phyloP scores from a whole-genome alignment of 1,140 invertebrate genomes.

The Drosophila funebris region DNA sequence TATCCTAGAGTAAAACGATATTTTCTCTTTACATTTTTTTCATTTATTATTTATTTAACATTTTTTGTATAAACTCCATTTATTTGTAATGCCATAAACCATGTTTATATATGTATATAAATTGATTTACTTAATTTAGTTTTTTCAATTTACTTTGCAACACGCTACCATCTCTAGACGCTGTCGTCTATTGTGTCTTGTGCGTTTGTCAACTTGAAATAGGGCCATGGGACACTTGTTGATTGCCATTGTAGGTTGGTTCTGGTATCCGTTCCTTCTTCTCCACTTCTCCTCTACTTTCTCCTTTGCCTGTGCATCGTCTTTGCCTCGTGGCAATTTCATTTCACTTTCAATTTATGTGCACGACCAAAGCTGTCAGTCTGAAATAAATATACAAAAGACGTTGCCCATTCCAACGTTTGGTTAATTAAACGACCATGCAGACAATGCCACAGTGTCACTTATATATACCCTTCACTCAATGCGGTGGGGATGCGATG shows the following conservation, averaged over 20 bases:
- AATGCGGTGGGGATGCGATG: not conserved
- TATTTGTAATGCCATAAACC: too few relatives aligned
- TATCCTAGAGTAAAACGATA: not conserved
- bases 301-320: not conserved
- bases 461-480: not conserved
- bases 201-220: slow-evolving; percentile 5
- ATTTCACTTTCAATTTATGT: slow-evolving; percentile 66
- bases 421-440: slow-evolving; percentile 62
- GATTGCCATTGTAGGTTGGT: slow-evolving; percentile 13
- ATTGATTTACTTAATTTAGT: not conserved
- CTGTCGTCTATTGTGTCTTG: not conserved
- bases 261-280: slow-evolving; percentile 6
- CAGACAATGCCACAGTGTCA: slow-evolving; percentile 2
- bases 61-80: not conserved
- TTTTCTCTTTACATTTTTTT: too few relatives aligned
- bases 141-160: not conserved
- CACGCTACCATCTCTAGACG: not conserved
- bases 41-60: not conserved
- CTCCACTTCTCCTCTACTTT: not conserved
- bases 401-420: slow-evolving; percentile 15
- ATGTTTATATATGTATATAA: too few relatives aligned
- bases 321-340: slow-evolving; percentile 41
- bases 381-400: slow-evolving; percentile 49
- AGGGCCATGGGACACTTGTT: slow-evolving; percentile 24
- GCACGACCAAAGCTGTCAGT: slow-evolving; percentile 39